phyloP scores from a whole-genome alignment of 2,797 vertebrate genomes.

The Rallus crepitans region DNA sequence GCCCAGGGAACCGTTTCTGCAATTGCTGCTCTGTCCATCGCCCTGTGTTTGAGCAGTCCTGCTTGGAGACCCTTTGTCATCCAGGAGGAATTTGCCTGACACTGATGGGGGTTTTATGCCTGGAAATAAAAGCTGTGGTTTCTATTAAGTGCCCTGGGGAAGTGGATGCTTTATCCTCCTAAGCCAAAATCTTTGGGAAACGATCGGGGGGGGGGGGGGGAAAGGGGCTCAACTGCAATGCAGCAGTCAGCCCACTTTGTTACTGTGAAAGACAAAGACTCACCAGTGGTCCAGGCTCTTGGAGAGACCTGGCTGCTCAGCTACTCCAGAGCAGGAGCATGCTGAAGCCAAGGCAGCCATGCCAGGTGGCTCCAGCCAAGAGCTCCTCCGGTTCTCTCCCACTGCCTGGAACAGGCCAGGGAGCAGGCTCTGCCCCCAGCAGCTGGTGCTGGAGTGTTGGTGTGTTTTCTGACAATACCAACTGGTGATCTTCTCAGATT shows the following conservation, averaged over 20 bases:
- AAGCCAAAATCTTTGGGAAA: neutral
- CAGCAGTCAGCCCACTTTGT: neutral
- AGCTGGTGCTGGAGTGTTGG: neutral
- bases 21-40: neutral
- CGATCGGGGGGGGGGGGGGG: neutral
- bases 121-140: neutral
- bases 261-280: neutral
- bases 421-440: neutral
- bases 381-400: neutral
- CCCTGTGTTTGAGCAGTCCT: constrained; percentile 75
- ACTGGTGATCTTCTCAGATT: neutral
- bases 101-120: neutral
- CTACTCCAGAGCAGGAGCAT: neutral
- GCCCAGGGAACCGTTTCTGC: constrained; percentile 71
- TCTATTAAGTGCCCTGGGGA: neutral
- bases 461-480: neutral
- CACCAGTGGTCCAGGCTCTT: neutral
- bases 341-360: neutral
- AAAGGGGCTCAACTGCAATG: neutral
- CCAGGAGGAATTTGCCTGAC: constrained; percentile 2
- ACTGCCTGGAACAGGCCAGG: neutral
- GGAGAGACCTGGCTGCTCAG: neutral
- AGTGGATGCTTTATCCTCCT: neutral
- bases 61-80: constrained; percentile 34
- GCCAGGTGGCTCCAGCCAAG: neutral